Base-by-base conservation (phyloP, 2,113 vertebrate genomes). In the Coptodon bakossiorum region DNA sequence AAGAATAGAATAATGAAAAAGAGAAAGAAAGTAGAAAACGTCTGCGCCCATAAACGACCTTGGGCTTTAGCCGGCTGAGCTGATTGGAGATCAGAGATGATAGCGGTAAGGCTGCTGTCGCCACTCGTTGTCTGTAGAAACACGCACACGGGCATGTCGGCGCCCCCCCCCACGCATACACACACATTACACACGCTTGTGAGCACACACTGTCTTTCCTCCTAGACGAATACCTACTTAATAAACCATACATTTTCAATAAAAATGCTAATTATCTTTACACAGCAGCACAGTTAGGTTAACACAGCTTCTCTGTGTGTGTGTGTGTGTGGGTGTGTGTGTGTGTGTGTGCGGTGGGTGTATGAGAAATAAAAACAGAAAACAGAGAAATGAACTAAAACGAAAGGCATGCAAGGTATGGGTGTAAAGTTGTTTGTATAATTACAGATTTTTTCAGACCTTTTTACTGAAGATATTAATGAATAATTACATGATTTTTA, bases 221-320 rank as follows among this genome's bases (percentile, higher is more conserved):
- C 86, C 56, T 88, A 52, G 84, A 87, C 29, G 50, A 92, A 90
- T 89, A 90, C 90, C 88, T 91, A 79, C 88, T 91, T 95, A 95
- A 94, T 94, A 94, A 95, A 94, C 82, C 95, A 91, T 94, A 93
- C 79, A 59, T 94, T 96, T 95, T 94, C 93, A 95, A 95, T 95
- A 95, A 95, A 95, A 94, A 95, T 95, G 95, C 91, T 95, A 94
- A 95, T 95, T 92, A 93, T 93, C 92, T 91, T 90, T 87, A 90
- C 86, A 88, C 89, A 34, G 86, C 89, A 80, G 85, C 84, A 63
- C 80, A 86, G 84, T 86, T 63, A 92, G 88, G 90, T 92, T 93
- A 88, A 81, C 81, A 52, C 68, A 34, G 82, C 54, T 36, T 59
- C 31, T 80, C 34, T 85, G 3, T 59, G 71, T 71, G 22, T 81